phyloP scores from a whole-genome alignment of 2,888 invertebrate species.

The Sarcophaga caerulescens region DNA sequence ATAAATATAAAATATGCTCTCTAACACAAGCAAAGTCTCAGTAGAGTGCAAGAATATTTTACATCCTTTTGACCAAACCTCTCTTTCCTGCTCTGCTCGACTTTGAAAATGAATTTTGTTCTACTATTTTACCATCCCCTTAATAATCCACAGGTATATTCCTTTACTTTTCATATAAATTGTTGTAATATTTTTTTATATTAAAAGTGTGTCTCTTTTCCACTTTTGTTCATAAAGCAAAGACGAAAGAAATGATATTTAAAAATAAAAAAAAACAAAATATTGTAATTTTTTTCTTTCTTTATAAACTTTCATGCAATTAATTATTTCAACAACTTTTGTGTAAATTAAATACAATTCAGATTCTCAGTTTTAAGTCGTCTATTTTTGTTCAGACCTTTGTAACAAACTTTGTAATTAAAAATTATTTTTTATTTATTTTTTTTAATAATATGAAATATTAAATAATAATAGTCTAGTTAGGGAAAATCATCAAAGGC shows the following conservation, averaged over 20 bases:
- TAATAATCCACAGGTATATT: not conserved
- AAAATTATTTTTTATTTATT: no score
- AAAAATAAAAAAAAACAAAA: not conserved
- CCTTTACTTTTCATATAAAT: not conserved
- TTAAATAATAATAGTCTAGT: no score
- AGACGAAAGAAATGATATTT: not conserved
- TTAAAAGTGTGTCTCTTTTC: conserved; percentile 2
- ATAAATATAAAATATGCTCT: no score
- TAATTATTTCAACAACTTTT: conserved; percentile 24
- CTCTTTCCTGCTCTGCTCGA: no score
- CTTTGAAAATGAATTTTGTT: no score
- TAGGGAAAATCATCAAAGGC: no score
- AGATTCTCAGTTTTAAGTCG: not conserved
- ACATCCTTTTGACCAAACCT: no score
- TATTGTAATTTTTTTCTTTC: not conserved
- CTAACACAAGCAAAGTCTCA: no score
- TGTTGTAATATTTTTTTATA: not conserved
- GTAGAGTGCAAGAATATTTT: no score
- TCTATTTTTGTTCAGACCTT: not conserved
- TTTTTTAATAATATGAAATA: no score
- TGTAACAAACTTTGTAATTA: no score
- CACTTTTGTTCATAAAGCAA: not conserved
- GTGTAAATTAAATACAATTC: not conserved
- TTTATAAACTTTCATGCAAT: not conserved
- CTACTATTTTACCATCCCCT: not conserved